phyloP scores from a whole-genome alignment of 2,888 invertebrate species.

The Microctonus brassicae region DNA sequence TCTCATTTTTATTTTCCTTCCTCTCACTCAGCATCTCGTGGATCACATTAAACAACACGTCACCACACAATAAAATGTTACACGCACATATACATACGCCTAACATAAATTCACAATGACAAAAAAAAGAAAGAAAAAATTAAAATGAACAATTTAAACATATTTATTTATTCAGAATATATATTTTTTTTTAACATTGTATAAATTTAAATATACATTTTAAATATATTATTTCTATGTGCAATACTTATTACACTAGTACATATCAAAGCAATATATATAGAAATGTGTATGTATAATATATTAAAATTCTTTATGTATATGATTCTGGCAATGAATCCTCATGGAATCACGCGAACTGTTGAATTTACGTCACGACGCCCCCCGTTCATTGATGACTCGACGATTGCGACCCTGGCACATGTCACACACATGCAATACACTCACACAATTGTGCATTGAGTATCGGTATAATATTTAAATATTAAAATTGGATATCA shows the following conservation, averaged over 20 bases:
- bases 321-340: slow-evolving; percentile 28
- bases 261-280: too few species aligned
- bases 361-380: slow-evolving; percentile 40
- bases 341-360: slow-evolving; percentile 42
- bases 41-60: background rate
- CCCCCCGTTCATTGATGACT: slow-evolving; percentile 48
- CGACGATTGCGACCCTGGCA: slow-evolving; percentile 35
- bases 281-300: background rate
- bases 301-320: too few species aligned
- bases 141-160: background rate
- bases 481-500: background rate
- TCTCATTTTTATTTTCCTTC: background rate
- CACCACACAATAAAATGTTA: slow-evolving; percentile 1
- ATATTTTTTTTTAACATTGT: background rate
- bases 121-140: background rate
- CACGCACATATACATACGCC: background rate
- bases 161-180: background rate
- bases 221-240: background rate
- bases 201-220: background rate
- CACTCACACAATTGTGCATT: background rate
- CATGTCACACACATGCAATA: too few species aligned
- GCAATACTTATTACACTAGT: too few species aligned
- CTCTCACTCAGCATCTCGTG: background rate
- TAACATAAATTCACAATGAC: background rate
- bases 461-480: background rate